These are phyloP conservation scores for Stichodactyla helianthus DNA, from an alignment of 64 coral and sea anemone species.

Conservation along the genomic window DNA sequence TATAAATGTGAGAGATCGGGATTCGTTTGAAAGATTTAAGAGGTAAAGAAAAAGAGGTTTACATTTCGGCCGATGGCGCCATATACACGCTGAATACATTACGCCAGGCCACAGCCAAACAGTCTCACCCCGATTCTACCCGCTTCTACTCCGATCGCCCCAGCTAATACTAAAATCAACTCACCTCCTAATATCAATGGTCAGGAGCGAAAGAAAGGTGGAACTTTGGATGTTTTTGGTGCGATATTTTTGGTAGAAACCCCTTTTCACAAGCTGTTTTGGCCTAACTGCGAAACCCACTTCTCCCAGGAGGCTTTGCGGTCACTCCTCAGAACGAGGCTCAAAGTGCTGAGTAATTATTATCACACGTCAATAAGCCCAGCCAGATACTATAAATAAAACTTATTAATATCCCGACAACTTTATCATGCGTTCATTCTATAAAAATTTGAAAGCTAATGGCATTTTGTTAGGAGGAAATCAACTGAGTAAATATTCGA, in stretches of 20 bases:
- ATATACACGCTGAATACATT: constrained; percentile 39
- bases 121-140: not conserved
- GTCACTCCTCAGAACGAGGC: not conserved
- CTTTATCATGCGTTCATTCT: not conserved
- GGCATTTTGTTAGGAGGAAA: not conserved
- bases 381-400: not conserved
- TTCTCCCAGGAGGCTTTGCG: constrained; percentile 13
- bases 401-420: not conserved
- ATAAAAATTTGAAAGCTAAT: not conserved
- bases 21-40: not conserved
- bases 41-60: constrained; percentile 19
- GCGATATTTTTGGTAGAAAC: constrained; percentile 16
- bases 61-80: constrained; percentile 36
- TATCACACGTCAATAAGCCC: not conserved
- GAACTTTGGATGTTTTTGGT: not conserved
- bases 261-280: constrained; percentile 24
- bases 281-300: constrained; percentile 12
- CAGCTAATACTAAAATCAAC: not conserved
- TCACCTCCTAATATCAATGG: constrained; percentile 3
- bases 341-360: constrained; percentile 25
- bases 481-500: not conserved
- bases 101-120: constrained; percentile 15
- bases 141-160: not conserved
- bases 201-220: not conserved
- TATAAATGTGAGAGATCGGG: not conserved